phyloP scores from a whole-genome alignment of 2,888 invertebrate species.

The Calliphora vomitoria region DNA sequence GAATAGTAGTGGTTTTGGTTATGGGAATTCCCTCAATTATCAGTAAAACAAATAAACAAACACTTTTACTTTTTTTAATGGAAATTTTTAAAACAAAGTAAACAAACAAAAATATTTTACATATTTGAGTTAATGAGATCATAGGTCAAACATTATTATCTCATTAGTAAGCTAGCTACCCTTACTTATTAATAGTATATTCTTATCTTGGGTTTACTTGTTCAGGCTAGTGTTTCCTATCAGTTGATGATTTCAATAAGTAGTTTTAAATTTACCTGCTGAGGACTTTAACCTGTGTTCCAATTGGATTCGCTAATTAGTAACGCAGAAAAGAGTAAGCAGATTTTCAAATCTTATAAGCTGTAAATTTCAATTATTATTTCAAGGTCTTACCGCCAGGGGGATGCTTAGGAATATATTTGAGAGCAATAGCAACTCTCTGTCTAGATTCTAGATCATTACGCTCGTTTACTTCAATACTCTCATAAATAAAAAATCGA shows the following conservation, averaged over 20 bases:
- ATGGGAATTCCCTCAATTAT: conserved; percentile 25
- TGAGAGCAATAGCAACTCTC: neutral
- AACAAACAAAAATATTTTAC: conserved; percentile 3
- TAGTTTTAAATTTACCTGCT: neutral
- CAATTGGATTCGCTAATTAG: neutral
- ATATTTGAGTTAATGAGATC: neutral
- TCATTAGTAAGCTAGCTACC: conserved; percentile 1
- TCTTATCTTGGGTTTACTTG: conserved; percentile 2
- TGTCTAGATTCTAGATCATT: no score
- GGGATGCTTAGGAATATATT: neutral
- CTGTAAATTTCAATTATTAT: neutral
- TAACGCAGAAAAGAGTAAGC: neutral
- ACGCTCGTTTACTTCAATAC: no score
- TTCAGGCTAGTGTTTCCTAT: neutral
- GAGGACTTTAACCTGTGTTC: neutral
- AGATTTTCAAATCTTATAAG: neutral
- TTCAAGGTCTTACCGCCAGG: neutral
- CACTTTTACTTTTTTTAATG: conserved; percentile 18
- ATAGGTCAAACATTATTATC: conserved; percentile 8
- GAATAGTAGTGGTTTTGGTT: neutral
- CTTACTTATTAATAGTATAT: neutral
- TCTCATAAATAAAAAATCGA: no score
- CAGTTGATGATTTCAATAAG: neutral
- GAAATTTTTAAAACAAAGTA: conserved; percentile 10
- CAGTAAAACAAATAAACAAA: conserved; percentile 24